Evolutionary conservation across 2,888 invertebrate species (phyloP).

Genomic region (Nemurella pictetii): DNA sequence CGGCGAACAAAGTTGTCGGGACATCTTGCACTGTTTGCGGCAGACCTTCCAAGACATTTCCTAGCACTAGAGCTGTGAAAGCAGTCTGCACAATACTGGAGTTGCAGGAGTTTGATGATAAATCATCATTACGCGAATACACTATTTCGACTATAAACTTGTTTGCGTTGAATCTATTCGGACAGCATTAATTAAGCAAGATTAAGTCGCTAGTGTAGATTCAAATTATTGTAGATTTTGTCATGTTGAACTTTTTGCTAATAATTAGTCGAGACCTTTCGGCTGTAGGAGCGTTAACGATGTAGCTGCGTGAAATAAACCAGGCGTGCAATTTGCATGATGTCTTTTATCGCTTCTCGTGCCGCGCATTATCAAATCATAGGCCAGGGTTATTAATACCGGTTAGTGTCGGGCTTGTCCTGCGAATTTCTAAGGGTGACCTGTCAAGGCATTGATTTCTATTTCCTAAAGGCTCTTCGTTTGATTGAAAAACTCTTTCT

Average conservation of each 20-base stretch:
- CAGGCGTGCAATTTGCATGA: background rate
- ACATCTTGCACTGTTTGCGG: too few species aligned
- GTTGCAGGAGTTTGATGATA: background rate
- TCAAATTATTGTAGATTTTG: background rate
- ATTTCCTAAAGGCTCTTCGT: background rate
- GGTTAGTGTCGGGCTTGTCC: background rate
- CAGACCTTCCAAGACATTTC: background rate
- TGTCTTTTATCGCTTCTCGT: background rate
- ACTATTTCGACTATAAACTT: background rate
- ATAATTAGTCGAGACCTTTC: background rate
- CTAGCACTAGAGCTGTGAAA: background rate
- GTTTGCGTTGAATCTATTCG: background rate
- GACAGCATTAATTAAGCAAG: background rate
- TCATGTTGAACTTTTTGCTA: background rate
- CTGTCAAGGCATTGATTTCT: background rate
- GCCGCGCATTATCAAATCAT: background rate
- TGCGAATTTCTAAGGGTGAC: background rate
- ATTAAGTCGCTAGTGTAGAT: background rate
- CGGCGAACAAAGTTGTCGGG: too few species aligned
- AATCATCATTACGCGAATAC: background rate
- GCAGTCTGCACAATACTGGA: background rate
- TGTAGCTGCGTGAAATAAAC: background rate
- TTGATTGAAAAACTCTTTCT: background rate
- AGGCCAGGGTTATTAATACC: background rate
- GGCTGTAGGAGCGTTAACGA: background rate